Evolutionary conservation across 2,797 vertebrate species (phyloP), one percentile per base, ranked within the genome.

Genomic region (Sebastes trivittatus): DNA sequence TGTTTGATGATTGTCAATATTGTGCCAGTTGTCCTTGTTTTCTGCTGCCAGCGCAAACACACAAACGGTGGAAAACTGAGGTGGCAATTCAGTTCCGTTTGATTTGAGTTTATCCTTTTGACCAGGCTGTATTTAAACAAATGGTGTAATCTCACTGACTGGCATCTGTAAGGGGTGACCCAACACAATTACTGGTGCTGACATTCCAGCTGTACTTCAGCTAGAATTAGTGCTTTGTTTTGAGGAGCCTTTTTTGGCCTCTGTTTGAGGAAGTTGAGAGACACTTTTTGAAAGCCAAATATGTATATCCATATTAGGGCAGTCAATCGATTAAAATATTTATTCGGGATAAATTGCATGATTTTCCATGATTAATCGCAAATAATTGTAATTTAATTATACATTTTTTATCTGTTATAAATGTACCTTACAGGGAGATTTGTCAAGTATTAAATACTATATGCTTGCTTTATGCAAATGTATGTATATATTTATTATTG

Each of bases 1-100:
- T 94, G 92, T 95, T 94, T 95, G 93, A 82, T 83, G 78, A 92
- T 80, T 64, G 94, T 92, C 89, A 92, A 89, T 77, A 88, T 77
- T 75, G 67, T 86, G 89, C 91, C 92, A 93, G 91, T 90, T 90
- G 90, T 81, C 90, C 88, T 90, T 92, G 93, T 92, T 92, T 90
- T 80, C 81, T 36, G 72, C 69, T 77, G 84, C 85, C 88, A 91
- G 80, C 3, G 32, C 91, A 93, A 94, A 94, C 91, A 93, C 69
- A 72, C 79, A 84, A 73, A 68, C 77, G 69, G 52, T 73, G 75
- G 78, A 89, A 46, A 89, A 90, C 71, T 25, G 79, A 85, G 79
- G 77, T 85, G 85, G 72, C 71, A 80, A 75, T 88, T 86, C 63
- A 64, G 56, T 71, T 89, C 69, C 55, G 66, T 92, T 94, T 89